Evolutionary conservation across 2,888 invertebrate species (phyloP), one percentile per base, ranked within the genome.

Genomic region (Caenorhabditis uteleia): DNA sequence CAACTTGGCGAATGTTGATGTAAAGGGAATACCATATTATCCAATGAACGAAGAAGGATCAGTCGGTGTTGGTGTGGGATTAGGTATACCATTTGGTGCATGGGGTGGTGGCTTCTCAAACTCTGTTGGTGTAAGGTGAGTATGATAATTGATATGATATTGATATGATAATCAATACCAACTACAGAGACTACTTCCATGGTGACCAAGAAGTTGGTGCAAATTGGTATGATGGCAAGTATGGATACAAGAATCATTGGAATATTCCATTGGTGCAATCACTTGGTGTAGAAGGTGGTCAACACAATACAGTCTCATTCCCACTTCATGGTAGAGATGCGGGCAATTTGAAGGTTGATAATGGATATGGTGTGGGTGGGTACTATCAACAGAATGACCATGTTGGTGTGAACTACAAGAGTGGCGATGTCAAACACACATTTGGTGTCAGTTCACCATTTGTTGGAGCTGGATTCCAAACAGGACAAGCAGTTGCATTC

Each of bases 11-110:
- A 65, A 54, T 27, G 65, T 65, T 0, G 78, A 69, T n/a, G 78
- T 78, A 10, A 75, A 79, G 7, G 79, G 79, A 21, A 70, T 79
- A 16, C 79, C 79, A 4, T 79, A 75, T 44, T 79, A 79, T 47
- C 78, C 79, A 7, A 45, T 78, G 4, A 76, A 76, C 38, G 74
- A 77, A 40, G 78, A 78, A 65, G 78, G 79, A 33, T 70, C 68
- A 8, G 73, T 79, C 18, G 79, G 78, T 16, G 75, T 75, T 6
- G 75, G 73, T 25, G 55, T 72, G 7, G 67, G 66, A 2, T 50
- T 74, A 18, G 67, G 68, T n/a, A 59, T 77, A 21, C 76, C 76
- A 10, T 79, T 79, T 47, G 79, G 78, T 14, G 36, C 75, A 1
- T 79, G 76, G 76, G 79, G 79, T 18, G 78, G 78, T 14, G 78